Percentiles rank a stretch among this genome's conserved stretches.
Evolutionary conservation across 2,888 invertebrate genomes (phyloP).

Genomic region (Drosophila anceps): DNA sequence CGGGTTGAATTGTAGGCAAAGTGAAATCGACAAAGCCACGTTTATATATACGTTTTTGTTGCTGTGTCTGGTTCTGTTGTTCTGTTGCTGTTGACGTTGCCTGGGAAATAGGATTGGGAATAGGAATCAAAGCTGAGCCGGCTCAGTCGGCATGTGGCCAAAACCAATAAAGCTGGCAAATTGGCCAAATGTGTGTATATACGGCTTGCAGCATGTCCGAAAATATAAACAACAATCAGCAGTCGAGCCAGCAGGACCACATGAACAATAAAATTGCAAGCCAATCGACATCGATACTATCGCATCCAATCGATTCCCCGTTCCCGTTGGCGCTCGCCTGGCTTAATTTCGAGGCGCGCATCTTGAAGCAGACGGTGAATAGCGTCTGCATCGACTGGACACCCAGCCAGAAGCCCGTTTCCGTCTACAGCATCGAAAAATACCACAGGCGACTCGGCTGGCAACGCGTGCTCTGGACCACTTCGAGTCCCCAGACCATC

Average conservation of each 20-base stretch:
- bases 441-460: conserved; percentile 79
- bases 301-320: background rate
- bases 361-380: conserved; percentile 77
- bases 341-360: conserved; percentile 71
- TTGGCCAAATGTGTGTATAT: conserved; percentile 71
- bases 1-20: background rate
- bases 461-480: conserved; percentile 82
- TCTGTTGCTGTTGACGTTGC: conserved; percentile 41
- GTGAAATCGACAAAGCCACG: conserved; percentile 54
- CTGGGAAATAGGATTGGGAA: conserved; percentile 55
- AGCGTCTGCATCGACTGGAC: conserved; percentile 82
- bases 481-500: conserved; percentile 66
- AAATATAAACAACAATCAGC: conserved; percentile 62
- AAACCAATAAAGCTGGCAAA: conserved; percentile 71
- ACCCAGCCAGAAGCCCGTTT: conserved; percentile 55
- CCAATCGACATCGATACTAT: conserved; percentile 26
- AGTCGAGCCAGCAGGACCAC: conserved; percentile 15
- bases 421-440: conserved; percentile 83
- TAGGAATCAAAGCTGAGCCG: conserved; percentile 62
- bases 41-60: conserved; percentile 49
- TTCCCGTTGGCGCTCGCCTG: conserved; percentile 5
- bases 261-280: conserved; percentile 40
- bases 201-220: conserved; percentile 61
- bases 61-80: conserved; percentile 10
- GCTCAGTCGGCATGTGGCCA: conserved; percentile 70